Base-by-base conservation (phyloP, 2,797 vertebrate species). In the Huso huso region DNA sequence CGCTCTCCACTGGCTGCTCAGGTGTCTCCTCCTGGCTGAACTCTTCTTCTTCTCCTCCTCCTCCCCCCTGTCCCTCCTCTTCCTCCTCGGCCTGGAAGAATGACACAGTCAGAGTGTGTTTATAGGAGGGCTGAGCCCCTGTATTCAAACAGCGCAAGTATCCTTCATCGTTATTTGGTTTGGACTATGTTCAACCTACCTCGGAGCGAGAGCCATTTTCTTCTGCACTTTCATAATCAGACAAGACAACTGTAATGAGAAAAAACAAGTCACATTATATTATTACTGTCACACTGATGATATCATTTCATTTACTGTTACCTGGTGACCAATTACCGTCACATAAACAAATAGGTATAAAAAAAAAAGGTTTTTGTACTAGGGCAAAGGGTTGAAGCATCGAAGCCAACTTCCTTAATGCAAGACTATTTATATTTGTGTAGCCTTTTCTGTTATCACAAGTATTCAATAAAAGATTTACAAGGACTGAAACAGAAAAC, bases 151-250 rank as follows among this genome's bases (percentile, higher is more conserved):
- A 58, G 55, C 1, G 8, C 55, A 58, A 37, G 37, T 11, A 12
- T 8, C 15, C 11, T 58, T 58, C 6, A 58, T 58, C 55, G 7
- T 8, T 12, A 10, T 12, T 58, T 15, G 15, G 55, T 6, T 58
- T 11, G 8, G 11, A 11, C 11, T 58, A 58, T 15, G 15, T 58
- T 58, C 37, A 23, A 60, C 73, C 74, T 77, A 96, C 95, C 92
- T 98, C 95, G 0, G 94, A 96, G 68, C 93, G 89, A 5, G 90
- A 92, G 15, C 79, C 84, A 8, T 89, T 89, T n/a, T 92, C 89
- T 65, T 97, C 96, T 0, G 95, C 94, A 13, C 96, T 98, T 81
- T 99, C 96, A 2, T 99, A 99, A 81, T 98, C 96, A 0, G 96
- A 97, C 64, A 99, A 89, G 60, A 99, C 95, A 0, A 95, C 95